These are phyloP conservation scores for Bombus superbus DNA, from an alignment of 1,140 invertebrate species.

Conservation along the genomic window DNA sequence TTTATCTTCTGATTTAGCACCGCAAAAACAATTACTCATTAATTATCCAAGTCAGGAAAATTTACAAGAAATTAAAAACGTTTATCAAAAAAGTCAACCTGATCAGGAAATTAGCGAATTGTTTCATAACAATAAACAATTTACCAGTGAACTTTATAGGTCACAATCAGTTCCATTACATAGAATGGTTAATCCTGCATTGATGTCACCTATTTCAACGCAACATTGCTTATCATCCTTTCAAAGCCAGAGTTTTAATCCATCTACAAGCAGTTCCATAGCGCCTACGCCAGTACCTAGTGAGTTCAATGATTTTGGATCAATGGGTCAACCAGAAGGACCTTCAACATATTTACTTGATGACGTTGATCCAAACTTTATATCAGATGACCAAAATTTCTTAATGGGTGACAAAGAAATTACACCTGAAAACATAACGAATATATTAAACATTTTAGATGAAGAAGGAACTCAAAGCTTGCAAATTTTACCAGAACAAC, in stretches of 20 bases:
- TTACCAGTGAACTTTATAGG: slow-evolving; percentile 82
- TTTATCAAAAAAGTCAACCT: slow-evolving; percentile 73
- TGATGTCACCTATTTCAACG: slow-evolving; percentile 75
- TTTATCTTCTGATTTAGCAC: slow-evolving; percentile 71
- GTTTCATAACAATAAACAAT: slow-evolving; percentile 71
- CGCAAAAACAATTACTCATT: slow-evolving; percentile 80
- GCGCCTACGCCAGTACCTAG: slow-evolving; percentile 88
- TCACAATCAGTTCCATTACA: slow-evolving; percentile 91
- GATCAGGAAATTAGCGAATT: slow-evolving; percentile 80
- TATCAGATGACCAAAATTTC: slow-evolving; percentile 75
- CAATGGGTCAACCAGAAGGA: slow-evolving; percentile 83
- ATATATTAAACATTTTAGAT: slow-evolving; percentile 79
- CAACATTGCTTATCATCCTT: slow-evolving; percentile 72
- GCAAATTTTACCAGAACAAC: slow-evolving; percentile 72
- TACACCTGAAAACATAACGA: slow-evolving; percentile 79
- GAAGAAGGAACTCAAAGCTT: slow-evolving; percentile 72
- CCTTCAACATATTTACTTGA: slow-evolving; percentile 79
- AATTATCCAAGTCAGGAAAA: slow-evolving; percentile 82
- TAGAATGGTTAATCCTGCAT: slow-evolving; percentile 83
- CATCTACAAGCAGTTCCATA: slow-evolving; percentile 86
- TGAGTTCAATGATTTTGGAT: slow-evolving; percentile 87
- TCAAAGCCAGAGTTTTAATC: slow-evolving; percentile 77
- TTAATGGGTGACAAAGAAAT: slow-evolving; percentile 79
- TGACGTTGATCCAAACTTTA: slow-evolving; percentile 76
- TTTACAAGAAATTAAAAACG: slow-evolving; percentile 77